Base-by-base conservation (phyloP, 2,888 invertebrate species). In the Ischnura elegans region DNA sequence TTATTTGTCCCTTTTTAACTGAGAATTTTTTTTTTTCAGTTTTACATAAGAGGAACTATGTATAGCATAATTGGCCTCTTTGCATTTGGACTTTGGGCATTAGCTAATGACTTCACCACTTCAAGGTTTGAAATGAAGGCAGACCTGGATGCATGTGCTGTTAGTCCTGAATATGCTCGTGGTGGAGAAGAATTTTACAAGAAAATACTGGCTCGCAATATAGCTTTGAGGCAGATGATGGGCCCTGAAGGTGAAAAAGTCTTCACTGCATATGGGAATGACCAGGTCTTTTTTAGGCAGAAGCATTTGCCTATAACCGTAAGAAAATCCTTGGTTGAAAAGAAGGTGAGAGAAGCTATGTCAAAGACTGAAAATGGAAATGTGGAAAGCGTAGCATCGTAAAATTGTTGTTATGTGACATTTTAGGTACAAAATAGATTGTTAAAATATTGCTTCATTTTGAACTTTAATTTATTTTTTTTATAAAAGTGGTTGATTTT, bases 111-210 rank as follows among this genome's bases (percentile, higher is more conserved):
- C 95, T 96, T 96, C 94, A 96, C 97, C 21, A 97, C 97, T 95
- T 96, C 97, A 43, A 95, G 96, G 94, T 97, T 96, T 95, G 98
- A 98, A 95, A 96, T 96, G 16, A 94, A 96, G 21, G 97, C 97
- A 42, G 98, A 98, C 95, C 96, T 97, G 93, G 95, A 96, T 94
- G 96, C 98, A 42, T 97, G 97, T 94, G 95, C 96, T 51, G 95
- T 97, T 94, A 97, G 97, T 84, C 96, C 96, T 84, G 96, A 97
- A 86, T 98, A 97, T 95, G 96, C 97, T 19, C 96, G 97, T 95
- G 98, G 98, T 87, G 98, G 98, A 4, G 96, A 97, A 51, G 97
- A 97, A 95, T 98, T 97, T 96, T 98, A 98, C 95, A 97, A 97
- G 46, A 98, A 98, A 96, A 95, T 97, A 46, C 95, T 98, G 76